A percentile compares a stretch with the other conserved stretches of the same genome.
These are phyloP conservation scores for Mythimna albipuncta DNA, from an alignment of 2,888 invertebrate species.

Conservation along the genomic window DNA sequence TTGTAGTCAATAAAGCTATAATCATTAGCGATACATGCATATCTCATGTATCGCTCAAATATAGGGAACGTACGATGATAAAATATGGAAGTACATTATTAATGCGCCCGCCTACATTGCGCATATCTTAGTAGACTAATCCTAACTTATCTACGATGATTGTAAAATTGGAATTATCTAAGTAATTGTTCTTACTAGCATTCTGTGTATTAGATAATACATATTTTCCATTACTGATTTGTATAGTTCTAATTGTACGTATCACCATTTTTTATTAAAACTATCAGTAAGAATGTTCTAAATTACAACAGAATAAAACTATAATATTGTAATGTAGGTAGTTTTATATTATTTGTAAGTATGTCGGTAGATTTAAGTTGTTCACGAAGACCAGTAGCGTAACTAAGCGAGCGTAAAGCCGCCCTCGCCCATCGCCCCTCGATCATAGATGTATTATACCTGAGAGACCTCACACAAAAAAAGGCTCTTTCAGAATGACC, in stretches of 20 bases:
- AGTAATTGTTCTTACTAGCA: background rate
- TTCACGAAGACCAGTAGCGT: too few species aligned
- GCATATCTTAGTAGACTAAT: constrained; percentile 54
- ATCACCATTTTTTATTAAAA: too few species aligned
- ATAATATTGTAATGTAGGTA: too few species aligned
- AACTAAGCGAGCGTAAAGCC: too few species aligned
- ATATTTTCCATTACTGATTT: constrained; percentile 10
- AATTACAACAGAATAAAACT: too few species aligned
- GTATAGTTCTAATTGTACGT: background rate
- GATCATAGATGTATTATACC: too few species aligned
- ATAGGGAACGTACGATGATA: constrained; percentile 34
- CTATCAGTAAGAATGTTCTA: too few species aligned
- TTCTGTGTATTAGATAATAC: background rate
- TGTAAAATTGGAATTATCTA: constrained; percentile 34
- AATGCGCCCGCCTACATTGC: constrained; percentile 20
- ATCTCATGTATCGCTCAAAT: constrained; percentile 42
- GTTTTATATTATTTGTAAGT: too few species aligned
- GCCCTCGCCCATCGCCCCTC: too few species aligned
- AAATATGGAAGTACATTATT: constrained; percentile 27
- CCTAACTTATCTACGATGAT: constrained; percentile 47
- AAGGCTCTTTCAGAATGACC: too few species aligned
- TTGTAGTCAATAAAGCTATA: constrained; percentile 44
- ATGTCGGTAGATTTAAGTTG: too few species aligned
- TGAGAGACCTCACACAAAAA: too few species aligned
- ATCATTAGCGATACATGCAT: constrained; percentile 50